Evolutionary conservation across 1,140 invertebrate species (phyloP).

Genomic region (Camponotus pennsylvanicus): DNA sequence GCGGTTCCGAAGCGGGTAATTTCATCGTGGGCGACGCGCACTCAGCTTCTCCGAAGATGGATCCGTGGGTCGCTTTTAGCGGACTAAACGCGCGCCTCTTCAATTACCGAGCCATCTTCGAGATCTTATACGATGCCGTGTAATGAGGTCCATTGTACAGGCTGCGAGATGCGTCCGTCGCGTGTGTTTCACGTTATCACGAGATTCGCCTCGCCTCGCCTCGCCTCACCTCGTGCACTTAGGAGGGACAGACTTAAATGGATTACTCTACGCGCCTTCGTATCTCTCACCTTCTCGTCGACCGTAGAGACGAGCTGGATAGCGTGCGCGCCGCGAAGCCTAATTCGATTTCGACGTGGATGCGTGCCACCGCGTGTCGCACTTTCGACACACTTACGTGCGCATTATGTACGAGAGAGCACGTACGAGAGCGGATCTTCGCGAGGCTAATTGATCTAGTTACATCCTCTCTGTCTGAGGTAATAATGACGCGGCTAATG

Average conservation of each 20-base stretch:
- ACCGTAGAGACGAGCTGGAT: conserved; percentile 21
- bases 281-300: conserved; percentile 40
- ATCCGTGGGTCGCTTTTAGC: conserved; percentile 66
- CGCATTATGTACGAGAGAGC: neutral
- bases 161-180: conserved; percentile 31
- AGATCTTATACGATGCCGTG: conserved; percentile 27
- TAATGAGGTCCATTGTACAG: conserved; percentile 61
- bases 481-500: conserved; percentile 71
- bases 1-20: conserved; percentile 20
- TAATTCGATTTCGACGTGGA: conserved; percentile 54
- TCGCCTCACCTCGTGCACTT: conserved; percentile 60
- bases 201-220: conserved; percentile 58
- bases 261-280: conserved; percentile 67
- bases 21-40: conserved; percentile 54
- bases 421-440: conserved; percentile 38
- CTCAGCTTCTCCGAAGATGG: conserved; percentile 43
- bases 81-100: conserved; percentile 53
- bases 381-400: conserved; percentile 6
- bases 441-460: conserved; percentile 76
- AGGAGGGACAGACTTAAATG: conserved; percentile 60
- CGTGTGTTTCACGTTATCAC: conserved; percentile 26
- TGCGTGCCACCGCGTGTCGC: conserved; percentile 42
- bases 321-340: conserved; percentile 29
- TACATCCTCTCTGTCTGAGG: conserved; percentile 60
- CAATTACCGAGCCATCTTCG: conserved; percentile 66